Evolutionary conservation across 2,888 invertebrate species (phyloP).

Genomic region (Asteroscopus sphinx): DNA sequence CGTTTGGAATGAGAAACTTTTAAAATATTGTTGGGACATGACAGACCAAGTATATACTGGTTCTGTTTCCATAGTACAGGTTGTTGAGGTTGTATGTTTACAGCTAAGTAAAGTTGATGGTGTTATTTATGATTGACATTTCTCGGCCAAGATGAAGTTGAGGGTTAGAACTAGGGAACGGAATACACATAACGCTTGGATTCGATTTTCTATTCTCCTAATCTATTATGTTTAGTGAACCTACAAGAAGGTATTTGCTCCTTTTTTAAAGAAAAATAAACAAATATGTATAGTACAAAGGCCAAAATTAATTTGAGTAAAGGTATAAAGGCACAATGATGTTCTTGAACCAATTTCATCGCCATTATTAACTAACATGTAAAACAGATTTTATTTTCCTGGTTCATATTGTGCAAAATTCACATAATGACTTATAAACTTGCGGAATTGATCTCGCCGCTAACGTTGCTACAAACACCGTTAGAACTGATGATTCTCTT

Average conservation of each 20-base stretch:
- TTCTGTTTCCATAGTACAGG: slow-evolving; percentile 16
- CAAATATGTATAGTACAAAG: slow-evolving; percentile 29
- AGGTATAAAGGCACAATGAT: slow-evolving; percentile 17
- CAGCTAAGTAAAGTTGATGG: slow-evolving; percentile 37
- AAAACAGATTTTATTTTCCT: slow-evolving; percentile 48
- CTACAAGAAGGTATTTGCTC: neutral
- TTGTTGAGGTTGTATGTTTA: slow-evolving; percentile 37
- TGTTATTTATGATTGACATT: slow-evolving; percentile 35
- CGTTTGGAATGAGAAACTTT: slow-evolving; percentile 30
- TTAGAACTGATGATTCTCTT: slow-evolving; percentile 33
- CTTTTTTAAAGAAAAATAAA: neutral
- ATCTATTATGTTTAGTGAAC: no score
- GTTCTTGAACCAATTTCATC: slow-evolving; percentile 45
- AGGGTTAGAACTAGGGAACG: slow-evolving; percentile 14
- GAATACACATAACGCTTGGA: neutral
- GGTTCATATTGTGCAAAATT: slow-evolving; percentile 48
- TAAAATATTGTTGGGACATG: slow-evolving; percentile 4
- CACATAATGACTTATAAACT: slow-evolving; percentile 46
- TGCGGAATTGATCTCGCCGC: slow-evolving; percentile 46
- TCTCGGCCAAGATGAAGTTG: slow-evolving; percentile 6
- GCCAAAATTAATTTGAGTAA: slow-evolving; percentile 31
- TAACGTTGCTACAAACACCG: slow-evolving; percentile 30
- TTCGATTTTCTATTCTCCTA: no score
- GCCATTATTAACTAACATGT: slow-evolving; percentile 32
- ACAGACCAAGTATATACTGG: slow-evolving; percentile 18